Percentiles rank a stretch among this genome's conserved stretches.
Conservation (phyloP, 1,140 invertebrate genomes). For the Cydia splendana region DNA sequence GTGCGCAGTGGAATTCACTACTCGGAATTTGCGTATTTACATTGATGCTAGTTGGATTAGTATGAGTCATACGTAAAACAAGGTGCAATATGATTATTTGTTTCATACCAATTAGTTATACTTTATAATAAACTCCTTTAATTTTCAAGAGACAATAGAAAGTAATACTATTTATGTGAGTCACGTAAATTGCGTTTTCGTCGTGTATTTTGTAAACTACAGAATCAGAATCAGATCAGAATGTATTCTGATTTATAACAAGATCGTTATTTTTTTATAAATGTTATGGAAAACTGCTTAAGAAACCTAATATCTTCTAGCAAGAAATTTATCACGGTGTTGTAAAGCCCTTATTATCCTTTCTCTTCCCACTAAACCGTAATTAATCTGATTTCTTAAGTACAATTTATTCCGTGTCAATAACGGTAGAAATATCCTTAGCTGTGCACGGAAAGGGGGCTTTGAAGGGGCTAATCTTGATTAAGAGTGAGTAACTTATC, state of each 20-base stretch:
- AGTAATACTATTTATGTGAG: no score
- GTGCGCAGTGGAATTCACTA: background rate
- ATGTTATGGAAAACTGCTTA: no score
- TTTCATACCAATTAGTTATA: no score
- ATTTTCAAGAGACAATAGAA: no score
- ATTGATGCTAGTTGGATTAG: background rate
- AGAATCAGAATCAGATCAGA: no score
- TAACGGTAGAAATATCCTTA: conserved; percentile 6
- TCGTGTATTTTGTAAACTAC: no score
- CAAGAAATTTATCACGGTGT: background rate
- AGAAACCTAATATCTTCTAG: background rate
- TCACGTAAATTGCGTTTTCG: no score
- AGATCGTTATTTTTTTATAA: no score
- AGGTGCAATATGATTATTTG: background rate
- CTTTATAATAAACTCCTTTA: no score
- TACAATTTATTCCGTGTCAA: conserved; percentile 11
- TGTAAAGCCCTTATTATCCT: background rate
- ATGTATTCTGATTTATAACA: no score
- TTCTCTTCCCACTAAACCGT: background rate
- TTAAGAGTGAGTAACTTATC: conserved; percentile 13
- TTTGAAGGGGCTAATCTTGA: conserved; percentile 5
- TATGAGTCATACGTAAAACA: background rate
- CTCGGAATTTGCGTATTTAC: background rate
- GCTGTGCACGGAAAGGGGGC: background rate
- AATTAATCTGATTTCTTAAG: conserved; percentile 1